Base-by-base conservation (phyloP, 1,140 invertebrate species). In the Megalopta genalis region DNA sequence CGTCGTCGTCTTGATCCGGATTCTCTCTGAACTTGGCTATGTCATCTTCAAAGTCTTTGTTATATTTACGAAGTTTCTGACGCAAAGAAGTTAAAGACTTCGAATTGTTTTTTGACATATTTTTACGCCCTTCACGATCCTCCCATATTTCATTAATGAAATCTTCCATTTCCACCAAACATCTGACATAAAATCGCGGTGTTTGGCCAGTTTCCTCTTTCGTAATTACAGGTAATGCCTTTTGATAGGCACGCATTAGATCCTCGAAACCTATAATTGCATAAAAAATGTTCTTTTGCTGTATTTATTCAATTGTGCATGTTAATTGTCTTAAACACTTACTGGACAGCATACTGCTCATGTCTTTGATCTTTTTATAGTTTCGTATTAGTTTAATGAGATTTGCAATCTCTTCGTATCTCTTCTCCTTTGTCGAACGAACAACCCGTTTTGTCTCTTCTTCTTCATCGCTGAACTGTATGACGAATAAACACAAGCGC, bases 301-400 rank as follows among this genome's bases (percentile, higher is more conserved):
- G 6, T 7, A 4, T 54, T 54, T 21, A n/a, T 18, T 54, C 18
- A n/a, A n/a, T 8, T n/a, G 39, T 21, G 18, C 18, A 8, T n/a
- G 18, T n/a, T 23, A 9, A n/a, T 57, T 2, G 14, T 42, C 25
- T 69, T 57, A 79, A 60, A 73, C 79, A 93, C 93, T 93, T 94
- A 97, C 98, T 97, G 84, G 96, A 96, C 23, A 99, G 93, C 88
- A 99, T 96, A 88, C 97, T 99, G 46, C 97, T 96, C 95, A 99
- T 98, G 92, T 99, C 99, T 92, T 99, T 99, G 86, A 99, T 99
- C 91, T 99, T 99, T 90, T 98, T 98, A 88, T 97, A 97, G 92
- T 99, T 99, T 81, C 96, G 95, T 67, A 99, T 96, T 71, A 96
- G 96, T 90, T 98, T 98, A 75, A 99, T 99, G 42, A 98, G 95